Percentiles rank a stretch among this genome's conserved stretches.
Conservation (phyloP, 2,797 vertebrate species). For the Galaxias olidus region DNA sequence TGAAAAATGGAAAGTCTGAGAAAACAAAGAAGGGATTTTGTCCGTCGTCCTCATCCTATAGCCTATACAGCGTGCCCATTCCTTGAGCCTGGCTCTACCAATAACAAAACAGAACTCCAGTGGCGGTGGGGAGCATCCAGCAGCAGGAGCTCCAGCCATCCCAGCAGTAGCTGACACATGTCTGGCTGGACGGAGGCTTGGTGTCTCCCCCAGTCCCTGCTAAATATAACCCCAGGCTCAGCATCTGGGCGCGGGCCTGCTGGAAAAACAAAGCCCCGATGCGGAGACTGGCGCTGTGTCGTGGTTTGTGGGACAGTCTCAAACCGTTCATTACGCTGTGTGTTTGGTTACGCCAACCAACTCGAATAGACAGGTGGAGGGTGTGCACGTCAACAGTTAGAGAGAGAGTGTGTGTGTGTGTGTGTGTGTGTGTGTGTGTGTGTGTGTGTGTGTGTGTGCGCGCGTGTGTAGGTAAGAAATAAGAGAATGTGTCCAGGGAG, state of each 20-base stretch:
- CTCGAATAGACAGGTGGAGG: too few species aligned
- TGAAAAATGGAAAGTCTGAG: neutral
- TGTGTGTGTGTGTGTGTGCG: slow-evolving; percentile 32
- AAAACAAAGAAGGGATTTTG: neutral
- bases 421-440: slow-evolving; percentile 31
- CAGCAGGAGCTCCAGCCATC: slow-evolving; percentile 26
- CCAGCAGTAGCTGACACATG: slow-evolving; percentile 70
- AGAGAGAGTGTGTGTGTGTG: slow-evolving; percentile 17
- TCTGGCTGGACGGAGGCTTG: slow-evolving; percentile 66
- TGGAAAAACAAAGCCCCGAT: slow-evolving; percentile 18
- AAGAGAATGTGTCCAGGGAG: neutral
- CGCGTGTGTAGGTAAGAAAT: neutral
- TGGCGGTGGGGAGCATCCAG: neutral
- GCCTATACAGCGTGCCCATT: neutral
- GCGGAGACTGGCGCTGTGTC: slow-evolving; percentile 4
- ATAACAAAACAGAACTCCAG: slow-evolving; percentile 9
- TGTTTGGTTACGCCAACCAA: slow-evolving; percentile 6
- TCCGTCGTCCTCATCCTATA: slow-evolving; percentile 13
- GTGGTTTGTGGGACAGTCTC: neutral
- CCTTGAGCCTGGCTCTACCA: neutral
- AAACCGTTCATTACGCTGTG: neutral
- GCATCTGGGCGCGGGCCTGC: neutral
- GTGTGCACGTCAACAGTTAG: neutral
- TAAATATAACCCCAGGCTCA: slow-evolving; percentile 14
- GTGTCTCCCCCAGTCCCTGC: slow-evolving; percentile 53